Evolutionary conservation across 2,797 vertebrate species (phyloP).

Genomic region (Notoglanidium macrostoma): DNA sequence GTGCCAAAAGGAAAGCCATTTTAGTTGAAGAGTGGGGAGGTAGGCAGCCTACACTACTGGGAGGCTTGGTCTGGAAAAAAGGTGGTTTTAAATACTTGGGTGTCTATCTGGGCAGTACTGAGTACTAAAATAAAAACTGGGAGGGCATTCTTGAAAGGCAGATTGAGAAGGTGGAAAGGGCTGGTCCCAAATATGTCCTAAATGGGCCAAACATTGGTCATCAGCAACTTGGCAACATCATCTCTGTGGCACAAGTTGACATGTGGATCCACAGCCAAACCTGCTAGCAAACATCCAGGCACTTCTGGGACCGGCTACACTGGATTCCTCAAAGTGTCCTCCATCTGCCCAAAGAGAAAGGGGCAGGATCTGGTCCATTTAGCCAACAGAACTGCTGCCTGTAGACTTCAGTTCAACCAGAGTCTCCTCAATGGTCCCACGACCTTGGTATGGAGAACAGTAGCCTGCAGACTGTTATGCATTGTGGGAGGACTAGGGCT

Average conservation of each 20-base stretch:
- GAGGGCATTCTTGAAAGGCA: too few relatives aligned
- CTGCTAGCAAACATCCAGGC: background rate
- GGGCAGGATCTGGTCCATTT: background rate
- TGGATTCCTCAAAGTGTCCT: background rate
- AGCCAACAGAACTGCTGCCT: too few relatives aligned
- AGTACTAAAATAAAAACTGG: too few relatives aligned
- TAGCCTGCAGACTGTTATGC: background rate
- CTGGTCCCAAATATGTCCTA: background rate
- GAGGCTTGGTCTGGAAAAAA: background rate
- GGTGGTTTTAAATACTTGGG: background rate
- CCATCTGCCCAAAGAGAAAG: background rate
- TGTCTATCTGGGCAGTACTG: too few relatives aligned
- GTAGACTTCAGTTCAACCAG: too few relatives aligned
- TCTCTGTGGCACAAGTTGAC: conserved; percentile 1
- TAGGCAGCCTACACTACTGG: background rate
- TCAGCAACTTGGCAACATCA: background rate
- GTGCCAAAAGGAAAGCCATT: background rate
- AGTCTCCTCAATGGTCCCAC: background rate
- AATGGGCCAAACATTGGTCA: background rate
- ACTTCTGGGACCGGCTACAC: background rate
- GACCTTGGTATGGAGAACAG: background rate
- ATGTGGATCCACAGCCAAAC: background rate
- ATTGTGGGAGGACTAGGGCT: background rate
- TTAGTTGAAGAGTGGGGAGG: background rate
- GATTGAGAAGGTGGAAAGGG: too few relatives aligned